phyloP scores from a whole-genome alignment of 1,140 invertebrate species.

The Carcinoscorpius rotundicauda region DNA sequence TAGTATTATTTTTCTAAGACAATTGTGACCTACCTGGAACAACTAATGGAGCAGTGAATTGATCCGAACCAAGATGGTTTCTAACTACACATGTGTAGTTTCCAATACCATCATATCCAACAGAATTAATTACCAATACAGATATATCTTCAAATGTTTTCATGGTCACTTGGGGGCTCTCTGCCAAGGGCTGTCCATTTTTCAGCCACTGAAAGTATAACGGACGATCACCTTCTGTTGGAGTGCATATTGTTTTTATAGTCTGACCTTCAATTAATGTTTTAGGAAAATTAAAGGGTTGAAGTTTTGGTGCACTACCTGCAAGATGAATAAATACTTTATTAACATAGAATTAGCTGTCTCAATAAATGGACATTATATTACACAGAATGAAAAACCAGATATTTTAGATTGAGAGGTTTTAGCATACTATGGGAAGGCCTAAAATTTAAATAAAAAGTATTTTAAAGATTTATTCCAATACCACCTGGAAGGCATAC shows the following conservation, averaged over 20 bases:
- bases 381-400: too few relatives aligned
- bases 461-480: too few relatives aligned
- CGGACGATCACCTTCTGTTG: conserved; percentile 13
- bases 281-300: conserved; percentile 15
- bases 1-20: too few relatives aligned
- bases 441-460: too few relatives aligned
- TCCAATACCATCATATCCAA: background rate
- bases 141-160: background rate
- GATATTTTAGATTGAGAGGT: too few relatives aligned
- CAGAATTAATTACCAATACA: background rate
- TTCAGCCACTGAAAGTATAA: conserved; percentile 19
- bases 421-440: too few relatives aligned
- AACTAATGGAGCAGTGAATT: conserved; percentile 8
- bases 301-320: conserved; percentile 14
- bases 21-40: conserved; percentile 10
- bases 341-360: too few relatives aligned
- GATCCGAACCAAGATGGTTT: conserved; percentile 10
- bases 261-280: conserved; percentile 14
- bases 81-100: background rate
- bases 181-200: conserved; percentile 8
- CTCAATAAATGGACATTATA: too few relatives aligned
- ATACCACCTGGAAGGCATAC: too few relatives aligned
- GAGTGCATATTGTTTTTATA: conserved; percentile 14
- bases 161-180: background rate
- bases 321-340: too few relatives aligned